Evolutionary conservation across 2,113 vertebrate species (phyloP), one percentile per base, ranked within the genome.

Genomic region (Notechis scutatus): DNA sequence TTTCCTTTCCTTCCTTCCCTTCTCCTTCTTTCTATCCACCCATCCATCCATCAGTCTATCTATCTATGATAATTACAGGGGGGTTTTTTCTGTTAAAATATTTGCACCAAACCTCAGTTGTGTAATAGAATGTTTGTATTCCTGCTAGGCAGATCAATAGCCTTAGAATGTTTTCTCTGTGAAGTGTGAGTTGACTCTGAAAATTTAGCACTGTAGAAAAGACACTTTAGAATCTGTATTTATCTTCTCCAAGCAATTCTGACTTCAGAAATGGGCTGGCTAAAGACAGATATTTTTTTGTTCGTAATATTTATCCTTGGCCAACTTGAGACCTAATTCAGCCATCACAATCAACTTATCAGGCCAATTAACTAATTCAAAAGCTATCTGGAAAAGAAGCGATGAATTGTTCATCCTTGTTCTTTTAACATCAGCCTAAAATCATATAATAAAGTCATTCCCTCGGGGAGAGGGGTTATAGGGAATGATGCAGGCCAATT

Each of bases 211-310:
- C 87, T 92, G 85, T 52, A 93, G 64, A 93, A 95, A 94, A 94
- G 0, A 56, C 92, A 87, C 86, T 0, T 0, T 29, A 85, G 69
- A 55, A 50, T 89, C 54, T 15, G 34, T 91, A 86, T 91, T 92
- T 91, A 91, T 42, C 18, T 34, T 55, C 18, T 90, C 85, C 91
- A 47, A 85, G 57, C 89, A 92, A 86, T 92, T 94, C 93, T 87
- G 3, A 52, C 10, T 89, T 93, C 56, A 92, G 24, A 57, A 61
- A 61, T 3, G 87, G 15, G 47, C 93, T 45, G 12, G 0, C 0
- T 96, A 94, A 93, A 93, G 34, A 93, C 15, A 87, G 69, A 86
- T 15, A 90, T 85, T 15, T 94, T 94, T 87, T 90, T 54, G 92
- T 52, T 85, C 12, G 24, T 85, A n/a, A 81, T 93, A 20, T 93